Base-by-base conservation (phyloP, 2,113 vertebrate species). In the Donacobius atricapilla region DNA sequence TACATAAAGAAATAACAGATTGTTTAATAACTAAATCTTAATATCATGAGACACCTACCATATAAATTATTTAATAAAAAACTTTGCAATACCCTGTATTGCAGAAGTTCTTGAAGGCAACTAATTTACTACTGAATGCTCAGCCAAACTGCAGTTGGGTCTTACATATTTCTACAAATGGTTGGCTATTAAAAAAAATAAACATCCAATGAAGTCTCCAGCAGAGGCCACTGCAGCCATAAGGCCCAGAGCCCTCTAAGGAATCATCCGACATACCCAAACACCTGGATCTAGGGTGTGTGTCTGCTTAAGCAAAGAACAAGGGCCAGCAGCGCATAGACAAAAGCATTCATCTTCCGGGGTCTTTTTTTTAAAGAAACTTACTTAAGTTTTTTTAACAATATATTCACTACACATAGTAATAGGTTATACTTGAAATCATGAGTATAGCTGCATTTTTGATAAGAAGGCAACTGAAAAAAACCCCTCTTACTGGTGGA, bases 1-100 rank as follows among this genome's bases (percentile, higher is more conserved):
- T 99, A 58, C 31, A 95, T 17, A 95, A 91, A 97, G 73, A 96
- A 90, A 93, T 69, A 77, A 85, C 42, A 80, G 13, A 78, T 86
- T 42, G 71, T 94, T 88, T 84, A 94, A 77, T 25, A 70, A 40
- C 4, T 37, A 83, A 58, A 60, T 45, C 15, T 44, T 53, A 25
- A 92, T 22, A 6, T 79, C 30, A 45, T 12, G 4, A 95, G 39
- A 39, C 7, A 75, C 3, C 16, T 50, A 79, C 7, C 6, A 44
- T 13, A 85, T 7, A 72, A 73, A 75, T 57, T 64, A 53, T 33
- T 76, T 47, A 57, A 84, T 37, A 76, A 60, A 82, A 68, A 76
- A 28, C 6, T 51, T 42, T 33, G 24, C 10, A 83, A 27, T 76
- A 25, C 11, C 8, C 24, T 77, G 27, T 56, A 56, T 3, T 60